phyloP scores from a whole-genome alignment of 53 echinoderm and acorn worm species.

The Echinometra lucunter region DNA sequence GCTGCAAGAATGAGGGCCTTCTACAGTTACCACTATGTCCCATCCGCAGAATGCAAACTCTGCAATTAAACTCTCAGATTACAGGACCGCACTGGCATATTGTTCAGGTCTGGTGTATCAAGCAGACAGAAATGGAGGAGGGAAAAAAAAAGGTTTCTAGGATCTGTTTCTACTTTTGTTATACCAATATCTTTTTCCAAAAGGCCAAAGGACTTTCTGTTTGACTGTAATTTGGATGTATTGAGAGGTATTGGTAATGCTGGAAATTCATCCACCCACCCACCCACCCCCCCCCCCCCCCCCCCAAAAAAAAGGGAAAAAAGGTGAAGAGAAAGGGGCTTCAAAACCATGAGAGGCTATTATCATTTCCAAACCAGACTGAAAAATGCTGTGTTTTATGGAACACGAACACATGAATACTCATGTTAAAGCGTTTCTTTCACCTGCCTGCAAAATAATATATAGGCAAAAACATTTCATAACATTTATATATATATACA shows the following conservation, averaged over 20 bases:
- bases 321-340: not conserved
- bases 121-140: not conserved
- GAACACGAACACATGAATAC: too few species aligned
- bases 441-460: too few species aligned
- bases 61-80: conserved; percentile 69
- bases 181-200: conserved; percentile 1
- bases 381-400: too few species aligned
- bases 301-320: not conserved
- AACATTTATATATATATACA: too few species aligned
- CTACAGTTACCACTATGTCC: conserved; percentile 22
- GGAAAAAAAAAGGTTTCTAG: not conserved
- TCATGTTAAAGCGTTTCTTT: too few species aligned
- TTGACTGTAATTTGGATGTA: not conserved
- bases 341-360: too few species aligned
- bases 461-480: too few species aligned
- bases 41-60: conserved; percentile 47
- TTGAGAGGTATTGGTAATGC: not conserved
- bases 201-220: conserved; percentile 6
- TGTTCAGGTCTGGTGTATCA: not conserved
- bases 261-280: not conserved
- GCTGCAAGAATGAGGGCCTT: conserved; percentile 11
- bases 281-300: not conserved
- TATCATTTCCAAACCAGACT: too few species aligned
- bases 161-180: conserved; percentile 2
- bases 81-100: not conserved